A percentile compares a stretch with the other conserved stretches of the same genome.
These are phyloP conservation scores for Andrena chrysosceles DNA, from an alignment of 2,888 invertebrate species.

Conservation along the genomic window DNA sequence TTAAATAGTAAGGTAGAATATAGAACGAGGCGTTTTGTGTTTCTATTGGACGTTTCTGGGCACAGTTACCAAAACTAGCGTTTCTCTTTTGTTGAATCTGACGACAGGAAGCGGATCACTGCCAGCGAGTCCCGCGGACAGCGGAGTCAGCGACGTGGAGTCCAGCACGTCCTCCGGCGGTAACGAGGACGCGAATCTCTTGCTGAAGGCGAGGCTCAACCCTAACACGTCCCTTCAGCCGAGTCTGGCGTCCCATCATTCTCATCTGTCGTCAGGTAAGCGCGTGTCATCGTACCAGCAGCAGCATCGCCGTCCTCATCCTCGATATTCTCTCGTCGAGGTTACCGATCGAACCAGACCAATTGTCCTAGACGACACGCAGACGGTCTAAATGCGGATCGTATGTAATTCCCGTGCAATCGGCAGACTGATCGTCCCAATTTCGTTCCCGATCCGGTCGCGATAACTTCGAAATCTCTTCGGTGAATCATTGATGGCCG, in stretches of 20 bases:
- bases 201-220: slow-evolving; percentile 93
- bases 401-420: slow-evolving; percentile 4
- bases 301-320: not conserved
- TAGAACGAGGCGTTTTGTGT: not conserved
- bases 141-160: slow-evolving; percentile 98
- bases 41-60: not conserved
- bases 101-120: slow-evolving; percentile 90
- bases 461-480: not conserved
- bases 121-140: slow-evolving; percentile 98
- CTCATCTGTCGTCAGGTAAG: slow-evolving; percentile 83
- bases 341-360: slow-evolving; percentile 8
- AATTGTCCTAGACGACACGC: not conserved
- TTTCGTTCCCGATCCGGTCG: not conserved
- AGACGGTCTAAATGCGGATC: slow-evolving; percentile 1
- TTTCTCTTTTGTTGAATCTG: slow-evolving; percentile 58
- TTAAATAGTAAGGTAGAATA: too few relatives aligned
- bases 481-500: slow-evolving; percentile 2
- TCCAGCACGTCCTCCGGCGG: slow-evolving; percentile 93
- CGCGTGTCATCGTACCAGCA: not conserved
- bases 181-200: slow-evolving; percentile 84
- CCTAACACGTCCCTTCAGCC: slow-evolving; percentile 86
- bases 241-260: slow-evolving; percentile 82
- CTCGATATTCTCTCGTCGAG: not conserved
- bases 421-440: slow-evolving; percentile 1
- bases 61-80: slow-evolving; percentile 35